Evolutionary conservation across 2,888 invertebrate genomes (phyloP), one percentile per base, ranked within the genome.

Genomic region (Tetranychus piercei): DNA sequence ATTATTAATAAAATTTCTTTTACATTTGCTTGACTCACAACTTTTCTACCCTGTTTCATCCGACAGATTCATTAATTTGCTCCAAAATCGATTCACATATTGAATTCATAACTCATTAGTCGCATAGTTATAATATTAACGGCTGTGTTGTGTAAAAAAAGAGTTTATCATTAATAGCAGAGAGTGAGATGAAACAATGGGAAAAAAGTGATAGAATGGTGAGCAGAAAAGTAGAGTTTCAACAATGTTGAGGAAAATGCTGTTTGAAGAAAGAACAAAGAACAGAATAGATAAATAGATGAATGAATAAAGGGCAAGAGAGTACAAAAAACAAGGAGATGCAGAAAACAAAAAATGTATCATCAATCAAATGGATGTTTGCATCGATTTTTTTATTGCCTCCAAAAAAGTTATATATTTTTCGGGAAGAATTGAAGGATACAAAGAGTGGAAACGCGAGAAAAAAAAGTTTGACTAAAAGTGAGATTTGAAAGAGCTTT

Each of bases 341-440:
- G 55, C 15, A 55, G 15, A 55, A 55, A 55, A 55, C 34, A 34
- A 34, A 34, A 34, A 34, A 34, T 34, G 34, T 34, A 55, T 15
- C 55, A 55, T 55, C 55, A 55, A 55, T 55, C 55, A 55, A 55
- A 55, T 55, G 55, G 55, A 55, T 55, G 55, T 55, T 55, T 55
- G 55, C 55, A 55, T 55, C 55, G 55, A 55, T 55, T 55, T 55
- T 55, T 55, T 55, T 7, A 15, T 55, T 55, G 11, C 55, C 9
- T 55, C 55, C 55, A 34, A 34, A 34, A 34, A 34, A 34, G 34
- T 34, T 34, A 34, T 34, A 34, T 34, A 34, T 34, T 34, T 34
- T 34, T 34, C n/a, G n/a, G 34, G 5, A 34, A 5, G 34, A 5
- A 34, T 34, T 34, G 34, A 1, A 34, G 34, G 34, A 34, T 34